phyloP scores from a whole-genome alignment of 2,888 invertebrate genomes.

The Phlogophora meticulosa region DNA sequence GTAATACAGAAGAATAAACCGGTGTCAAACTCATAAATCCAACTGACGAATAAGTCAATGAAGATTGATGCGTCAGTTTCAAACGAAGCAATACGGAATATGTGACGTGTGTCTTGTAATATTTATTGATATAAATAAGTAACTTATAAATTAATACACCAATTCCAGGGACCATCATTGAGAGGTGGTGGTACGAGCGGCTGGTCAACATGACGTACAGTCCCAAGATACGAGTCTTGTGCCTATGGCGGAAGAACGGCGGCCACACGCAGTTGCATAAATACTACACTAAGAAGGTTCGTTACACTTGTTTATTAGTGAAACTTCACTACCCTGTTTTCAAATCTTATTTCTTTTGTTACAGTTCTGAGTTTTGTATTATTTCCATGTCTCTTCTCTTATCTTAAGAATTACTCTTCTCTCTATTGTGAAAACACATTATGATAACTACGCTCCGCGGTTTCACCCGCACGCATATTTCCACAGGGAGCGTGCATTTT shows the following conservation, averaged over 20 bases:
- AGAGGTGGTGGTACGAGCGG: constrained; percentile 99
- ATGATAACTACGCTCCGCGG: no score
- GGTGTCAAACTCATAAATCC: no score
- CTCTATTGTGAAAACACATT: no score
- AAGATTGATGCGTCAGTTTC: no score
- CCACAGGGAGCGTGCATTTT: no score
- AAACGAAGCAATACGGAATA: neutral
- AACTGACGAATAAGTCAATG: no score
- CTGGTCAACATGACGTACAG: constrained; percentile 99
- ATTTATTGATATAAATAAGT: neutral
- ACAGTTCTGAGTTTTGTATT: no score
- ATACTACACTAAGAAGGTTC: constrained; percentile 99
- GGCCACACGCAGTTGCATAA: constrained; percentile 99
- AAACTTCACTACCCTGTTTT: neutral
- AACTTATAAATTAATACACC: neutral
- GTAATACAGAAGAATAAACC: no score
- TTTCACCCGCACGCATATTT: no score
- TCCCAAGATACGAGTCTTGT: constrained; percentile 99
- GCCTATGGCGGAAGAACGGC: constrained; percentile 98
- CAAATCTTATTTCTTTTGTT: no score
- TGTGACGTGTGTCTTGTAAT: neutral
- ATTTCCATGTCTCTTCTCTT: no score
- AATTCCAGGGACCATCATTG: constrained; percentile 94
- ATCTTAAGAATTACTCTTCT: no score
- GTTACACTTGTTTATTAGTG: constrained; percentile 46